phyloP scores from a whole-genome alignment of 2,797 vertebrate species.

The Thaleichthys pacificus region DNA sequence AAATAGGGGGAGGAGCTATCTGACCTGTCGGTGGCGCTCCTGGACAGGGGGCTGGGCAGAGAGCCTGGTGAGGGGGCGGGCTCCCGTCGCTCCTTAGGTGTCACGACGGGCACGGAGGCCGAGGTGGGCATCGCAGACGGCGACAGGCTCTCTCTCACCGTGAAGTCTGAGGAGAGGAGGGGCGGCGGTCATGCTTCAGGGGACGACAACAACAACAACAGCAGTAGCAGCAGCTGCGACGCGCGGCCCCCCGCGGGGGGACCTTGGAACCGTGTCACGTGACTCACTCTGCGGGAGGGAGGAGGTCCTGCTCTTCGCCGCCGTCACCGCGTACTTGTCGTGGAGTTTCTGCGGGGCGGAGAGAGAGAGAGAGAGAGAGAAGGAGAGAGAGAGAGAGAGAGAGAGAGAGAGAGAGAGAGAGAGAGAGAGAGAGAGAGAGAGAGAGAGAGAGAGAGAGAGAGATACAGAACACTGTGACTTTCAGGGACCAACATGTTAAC shows the following conservation, averaged over 20 bases:
- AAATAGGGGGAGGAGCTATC: not conserved
- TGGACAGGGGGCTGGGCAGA: constrained; percentile 63
- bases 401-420: constrained; percentile 14
- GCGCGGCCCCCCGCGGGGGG: not conserved
- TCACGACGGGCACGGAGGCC: constrained; percentile 73
- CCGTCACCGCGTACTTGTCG: constrained; percentile 76
- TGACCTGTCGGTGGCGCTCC: constrained; percentile 83
- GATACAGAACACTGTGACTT: not conserved
- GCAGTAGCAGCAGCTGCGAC: too few species aligned
- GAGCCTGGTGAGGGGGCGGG: constrained; percentile 43
- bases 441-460: constrained; percentile 30
- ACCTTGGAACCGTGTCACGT: not conserved
- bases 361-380: constrained; percentile 30
- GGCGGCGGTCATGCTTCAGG: not conserved
- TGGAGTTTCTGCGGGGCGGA: constrained; percentile 79
- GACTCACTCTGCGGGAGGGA: constrained; percentile 81
- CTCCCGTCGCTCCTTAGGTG: constrained; percentile 75
- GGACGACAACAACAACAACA: not conserved
- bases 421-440: constrained; percentile 20
- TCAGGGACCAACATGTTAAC: not conserved
- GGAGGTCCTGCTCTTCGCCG: constrained; percentile 70
- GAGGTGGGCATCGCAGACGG: constrained; percentile 64
- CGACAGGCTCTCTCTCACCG: constrained; percentile 76
- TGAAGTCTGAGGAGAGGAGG: constrained; percentile 74
- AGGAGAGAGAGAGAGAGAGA: constrained; percentile 37